These are phyloP conservation scores for Drosophila infuscata DNA, from an alignment of 2,888 invertebrate genomes.

Conservation along the genomic window DNA sequence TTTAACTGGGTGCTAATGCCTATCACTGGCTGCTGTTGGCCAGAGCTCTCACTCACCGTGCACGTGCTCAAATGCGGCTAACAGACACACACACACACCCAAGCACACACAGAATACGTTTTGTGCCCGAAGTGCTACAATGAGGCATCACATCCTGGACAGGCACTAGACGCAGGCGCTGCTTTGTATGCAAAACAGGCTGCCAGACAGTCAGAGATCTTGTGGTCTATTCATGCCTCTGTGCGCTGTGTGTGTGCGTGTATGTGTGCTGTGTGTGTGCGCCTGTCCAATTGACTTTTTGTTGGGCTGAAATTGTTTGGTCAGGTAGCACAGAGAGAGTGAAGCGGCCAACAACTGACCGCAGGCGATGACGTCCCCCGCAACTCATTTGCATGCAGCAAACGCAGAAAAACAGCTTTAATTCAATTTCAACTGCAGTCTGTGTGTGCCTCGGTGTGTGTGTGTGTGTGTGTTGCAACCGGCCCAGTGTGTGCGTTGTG, in stretches of 20 bases:
- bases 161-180: slow-evolving; percentile 34
- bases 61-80: background rate
- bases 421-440: slow-evolving; percentile 67
- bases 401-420: slow-evolving; percentile 69
- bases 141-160: slow-evolving; percentile 61
- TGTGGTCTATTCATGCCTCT: slow-evolving; percentile 7
- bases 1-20: slow-evolving; percentile 19
- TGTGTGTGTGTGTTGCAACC: slow-evolving; percentile 5
- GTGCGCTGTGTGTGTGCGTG: slow-evolving; percentile 17
- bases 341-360: slow-evolving; percentile 31
- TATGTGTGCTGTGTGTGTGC: slow-evolving; percentile 34
- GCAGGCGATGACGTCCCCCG: slow-evolving; percentile 59
- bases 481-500: slow-evolving; percentile 12
- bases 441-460: background rate
- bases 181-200: slow-evolving; percentile 75
- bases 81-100: slow-evolving; percentile 9
- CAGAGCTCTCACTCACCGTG: slow-evolving; percentile 15
- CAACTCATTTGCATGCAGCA: slow-evolving; percentile 73
- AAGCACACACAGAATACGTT: slow-evolving; percentile 30
- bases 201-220: slow-evolving; percentile 40
- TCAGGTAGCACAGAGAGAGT: slow-evolving; percentile 35
- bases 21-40: slow-evolving; percentile 13
- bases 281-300: slow-evolving; percentile 68
- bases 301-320: slow-evolving; percentile 64
- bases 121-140: slow-evolving; percentile 59